Evolutionary conservation across 1,140 invertebrate genomes (phyloP).

Genomic region (Homarus americanus): DNA sequence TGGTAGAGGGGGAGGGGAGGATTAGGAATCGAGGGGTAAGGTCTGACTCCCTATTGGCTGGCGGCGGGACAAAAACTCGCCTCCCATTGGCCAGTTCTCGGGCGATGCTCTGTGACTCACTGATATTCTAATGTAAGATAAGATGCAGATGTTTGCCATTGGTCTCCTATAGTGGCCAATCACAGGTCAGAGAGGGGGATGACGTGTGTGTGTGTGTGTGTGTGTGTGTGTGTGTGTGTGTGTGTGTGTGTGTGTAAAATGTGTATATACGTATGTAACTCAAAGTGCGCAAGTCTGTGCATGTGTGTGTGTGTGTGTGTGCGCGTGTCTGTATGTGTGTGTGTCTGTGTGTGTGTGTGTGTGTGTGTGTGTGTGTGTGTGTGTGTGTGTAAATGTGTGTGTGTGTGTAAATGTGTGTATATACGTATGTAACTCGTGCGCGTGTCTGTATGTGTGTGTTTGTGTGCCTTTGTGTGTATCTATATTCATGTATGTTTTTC

Average conservation of each 20-base stretch:
- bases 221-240: background rate
- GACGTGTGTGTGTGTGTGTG: background rate
- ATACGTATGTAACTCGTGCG: too few relatives aligned
- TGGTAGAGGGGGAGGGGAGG: too few relatives aligned
- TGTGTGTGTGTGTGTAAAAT: background rate
- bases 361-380: conserved; percentile 10
- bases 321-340: background rate
- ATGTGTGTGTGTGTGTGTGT: conserved; percentile 8
- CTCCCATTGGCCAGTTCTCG: conserved; percentile 14
- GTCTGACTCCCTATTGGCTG: conserved; percentile 30
- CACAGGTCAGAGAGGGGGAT: background rate
- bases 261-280: background rate
- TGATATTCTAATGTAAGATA: conserved; percentile 56
- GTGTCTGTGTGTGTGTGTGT: conserved; percentile 15
- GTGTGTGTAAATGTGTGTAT: background rate
- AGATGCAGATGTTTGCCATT: conserved; percentile 38
- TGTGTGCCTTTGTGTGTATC: background rate
- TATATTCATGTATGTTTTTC: background rate
- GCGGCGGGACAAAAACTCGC: conserved; percentile 38
- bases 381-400: conserved; percentile 8
- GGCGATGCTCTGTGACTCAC: conserved; percentile 32
- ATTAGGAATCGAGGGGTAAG: conserved; percentile 3
- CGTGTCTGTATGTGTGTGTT: too few relatives aligned
- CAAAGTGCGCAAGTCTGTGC: background rate
- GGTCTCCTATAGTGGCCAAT: conserved; percentile 19